Evolutionary conservation across 2,888 invertebrate genomes (phyloP), one percentile per base, ranked within the genome.

Genomic region (Melipona beecheii): DNA sequence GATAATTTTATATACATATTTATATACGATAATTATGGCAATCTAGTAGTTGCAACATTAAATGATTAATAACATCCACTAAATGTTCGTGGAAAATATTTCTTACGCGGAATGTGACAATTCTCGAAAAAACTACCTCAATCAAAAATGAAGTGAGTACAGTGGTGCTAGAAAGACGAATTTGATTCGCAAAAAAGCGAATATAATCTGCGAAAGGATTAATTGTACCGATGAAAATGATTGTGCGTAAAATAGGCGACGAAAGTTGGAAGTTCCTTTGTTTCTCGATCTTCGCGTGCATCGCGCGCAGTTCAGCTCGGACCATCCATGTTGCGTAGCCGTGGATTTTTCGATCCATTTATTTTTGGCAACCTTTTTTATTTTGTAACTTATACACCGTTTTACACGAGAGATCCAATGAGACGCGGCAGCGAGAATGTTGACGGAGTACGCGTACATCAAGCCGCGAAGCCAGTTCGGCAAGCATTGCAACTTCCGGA

Each of bases 391-490:
- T 79, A 31, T 78, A 50, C 21, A 71, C 17, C 15, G 13, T 72
- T 77, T 83, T 69, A 65, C 19, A 31, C n/a, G 4, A 2, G 24
- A 1, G 11, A 43, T 5, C 21, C 65, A 60, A 54, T 62, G 62
- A 78, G 36, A 24, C 9, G 17, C 31, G n/a, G 31, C 21, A 19
- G 4, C 75, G 19, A 86, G 58, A 74, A 95, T 95, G 95, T 95
- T 96, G 87, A 91, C 95, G 31, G 94, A 94, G 86, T 96, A 95
- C 91, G 94, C 95, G 24, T 97, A 97, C 92, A 96, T 96, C 83
- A 97, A 96, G 93, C 96, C 96, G 87, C 96, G 98, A 64, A 95
- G 95, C 86, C 95, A 96, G 84, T 98, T 97, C 93, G 98, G 98
- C 0, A 95, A 95, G 87, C 97, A 97, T 91, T 96, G 96, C 72